phyloP scores from a whole-genome alignment of 2,888 invertebrate genomes.

The Neria commutata region DNA sequence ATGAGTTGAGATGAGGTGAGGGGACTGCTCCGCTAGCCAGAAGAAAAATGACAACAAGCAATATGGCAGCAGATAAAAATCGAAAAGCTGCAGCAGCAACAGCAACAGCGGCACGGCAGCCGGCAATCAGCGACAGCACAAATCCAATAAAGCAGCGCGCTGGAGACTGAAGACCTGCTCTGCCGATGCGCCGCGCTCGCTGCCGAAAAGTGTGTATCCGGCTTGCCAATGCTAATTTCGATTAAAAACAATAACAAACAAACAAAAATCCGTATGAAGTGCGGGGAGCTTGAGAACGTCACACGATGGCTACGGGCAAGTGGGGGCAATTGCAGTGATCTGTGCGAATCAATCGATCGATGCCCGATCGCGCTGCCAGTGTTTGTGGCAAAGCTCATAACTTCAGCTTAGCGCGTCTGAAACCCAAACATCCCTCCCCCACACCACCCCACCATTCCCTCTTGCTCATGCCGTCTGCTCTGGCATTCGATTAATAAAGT shows the following conservation, averaged over 20 bases:
- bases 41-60: slow-evolving; percentile 39
- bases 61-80: slow-evolving; percentile 40
- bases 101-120: slow-evolving; percentile 20
- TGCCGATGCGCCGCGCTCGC: background rate
- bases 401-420: too few species aligned
- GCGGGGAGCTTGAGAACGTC: background rate
- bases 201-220: slow-evolving; percentile 37
- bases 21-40: background rate
- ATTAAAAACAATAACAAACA: slow-evolving; percentile 19
- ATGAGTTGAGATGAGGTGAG: background rate
- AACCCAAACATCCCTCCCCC: too few species aligned
- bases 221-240: slow-evolving; percentile 20
- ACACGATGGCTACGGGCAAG: too few species aligned
- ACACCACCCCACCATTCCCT: too few species aligned
- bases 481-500: background rate
- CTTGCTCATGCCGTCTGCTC: too few species aligned
- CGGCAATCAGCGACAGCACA: slow-evolving; percentile 33
- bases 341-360: too few species aligned
- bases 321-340: too few species aligned
- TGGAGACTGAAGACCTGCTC: background rate
- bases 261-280: slow-evolving; percentile 3
- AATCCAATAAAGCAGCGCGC: slow-evolving; percentile 40
- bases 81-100: slow-evolving; percentile 25
- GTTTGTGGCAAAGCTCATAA: background rate
- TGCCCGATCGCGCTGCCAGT: background rate